These are phyloP conservation scores for Porites divaricata DNA, from an alignment of 92 coral and sea anemone genomes.

Conservation along the genomic window DNA sequence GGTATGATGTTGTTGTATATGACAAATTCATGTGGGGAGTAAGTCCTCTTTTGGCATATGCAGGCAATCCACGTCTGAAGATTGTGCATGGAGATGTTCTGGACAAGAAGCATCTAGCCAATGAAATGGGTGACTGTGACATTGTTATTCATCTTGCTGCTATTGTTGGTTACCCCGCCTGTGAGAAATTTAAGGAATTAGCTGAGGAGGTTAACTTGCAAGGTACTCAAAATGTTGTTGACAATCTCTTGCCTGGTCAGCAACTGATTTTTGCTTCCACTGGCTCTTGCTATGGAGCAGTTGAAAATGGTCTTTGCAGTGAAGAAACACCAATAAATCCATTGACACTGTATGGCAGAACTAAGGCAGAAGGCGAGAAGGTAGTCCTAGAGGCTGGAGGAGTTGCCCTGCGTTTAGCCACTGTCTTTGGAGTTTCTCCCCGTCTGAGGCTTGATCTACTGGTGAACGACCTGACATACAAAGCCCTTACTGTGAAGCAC, in stretches of 20 bases:
- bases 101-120: slow-evolving; percentile 62
- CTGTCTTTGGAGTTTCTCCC: slow-evolving; percentile 91
- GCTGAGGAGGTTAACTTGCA: slow-evolving; percentile 71
- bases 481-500: slow-evolving; percentile 82
- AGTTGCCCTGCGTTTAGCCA: slow-evolving; percentile 85
- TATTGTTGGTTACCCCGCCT: slow-evolving; percentile 93
- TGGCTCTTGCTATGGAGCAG: slow-evolving; percentile 94
- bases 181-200: slow-evolving; percentile 69
- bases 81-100: slow-evolving; percentile 81
- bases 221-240: slow-evolving; percentile 84
- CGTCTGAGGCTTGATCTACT: slow-evolving; percentile 88
- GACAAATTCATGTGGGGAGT: slow-evolving; percentile 90
- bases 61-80: slow-evolving; percentile 61
- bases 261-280: slow-evolving; percentile 88
- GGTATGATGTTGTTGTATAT: slow-evolving; percentile 79
- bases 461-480: slow-evolving; percentile 87
- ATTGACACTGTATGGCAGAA: slow-evolving; percentile 84
- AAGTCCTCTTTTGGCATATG: slow-evolving; percentile 59
- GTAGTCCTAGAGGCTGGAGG: slow-evolving; percentile 62
- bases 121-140: slow-evolving; percentile 67
- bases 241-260: slow-evolving; percentile 67
- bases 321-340: slow-evolving; percentile 92
- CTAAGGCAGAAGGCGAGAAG: slow-evolving; percentile 85
- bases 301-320: slow-evolving; percentile 81
- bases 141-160: slow-evolving; percentile 86